Evolutionary conservation across 2,797 vertebrate genomes (phyloP), one percentile per base, ranked within the genome.

Genomic region (Sebastes baramenuke): DNA sequence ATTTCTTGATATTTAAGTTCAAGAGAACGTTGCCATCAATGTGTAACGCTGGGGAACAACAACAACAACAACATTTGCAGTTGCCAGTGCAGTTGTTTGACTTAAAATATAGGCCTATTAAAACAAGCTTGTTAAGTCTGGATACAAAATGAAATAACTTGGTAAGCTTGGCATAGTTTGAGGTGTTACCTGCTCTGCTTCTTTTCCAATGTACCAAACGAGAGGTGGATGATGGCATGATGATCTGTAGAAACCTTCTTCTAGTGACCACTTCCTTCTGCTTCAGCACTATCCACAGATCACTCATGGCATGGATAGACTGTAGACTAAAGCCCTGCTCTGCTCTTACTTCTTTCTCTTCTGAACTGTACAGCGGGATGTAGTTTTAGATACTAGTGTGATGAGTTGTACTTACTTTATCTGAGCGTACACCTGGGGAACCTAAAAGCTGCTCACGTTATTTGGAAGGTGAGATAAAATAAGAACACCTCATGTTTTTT

Each of bases 141-240:
- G 42, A 81, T 80, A 75, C 24, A 82, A 69, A 38, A 67, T 85
- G 20, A 86, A 91, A 85, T 86, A 18, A 8, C 85, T 91, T 88
- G 85, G 16, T 29, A 81, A 85, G 81, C 67, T 74, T 78, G 87
- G 82, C 84, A 83, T 74, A 20, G 72, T 84, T 78, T 90, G 88
- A 67, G 78, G 84, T 88, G 83, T 77, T 81, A 67, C 75, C 67
- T 86, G 81, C 79, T 83, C 72, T 88, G 85, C 87, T 90, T 88
- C 72, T 89, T 84, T 88, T 88, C 66, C 68, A 61, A 72, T 68
- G 69, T 18, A 61, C 67, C 56, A 67, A 88, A 77, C 6, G 2
- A 30, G 55, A 72, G 84, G 52, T 77, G 75, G 78, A 84, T 76
- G 81, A 75, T 59, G 82, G 91, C 92, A 94, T 92, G 92, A 88